Evolutionary conservation across 2,113 vertebrate species (phyloP).

Genomic region (Smithornis capensis): DNA sequence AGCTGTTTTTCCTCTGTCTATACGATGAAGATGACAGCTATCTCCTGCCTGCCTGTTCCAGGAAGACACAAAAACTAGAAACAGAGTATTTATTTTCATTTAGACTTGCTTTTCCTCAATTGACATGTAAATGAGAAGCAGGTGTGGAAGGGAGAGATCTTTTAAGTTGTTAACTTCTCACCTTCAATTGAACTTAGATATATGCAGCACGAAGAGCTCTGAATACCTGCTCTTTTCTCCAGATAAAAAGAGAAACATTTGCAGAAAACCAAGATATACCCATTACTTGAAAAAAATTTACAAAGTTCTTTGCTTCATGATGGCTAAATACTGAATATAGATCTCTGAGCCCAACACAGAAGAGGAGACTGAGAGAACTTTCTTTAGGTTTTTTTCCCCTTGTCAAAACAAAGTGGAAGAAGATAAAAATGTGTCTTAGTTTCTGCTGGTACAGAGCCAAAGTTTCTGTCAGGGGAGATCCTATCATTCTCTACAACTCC

Average conservation of each 20-base stretch:
- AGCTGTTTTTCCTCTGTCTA: fast-evolving
- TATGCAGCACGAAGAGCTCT: neutral
- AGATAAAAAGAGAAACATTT: neutral
- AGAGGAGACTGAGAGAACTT: neutral
- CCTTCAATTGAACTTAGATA: neutral
- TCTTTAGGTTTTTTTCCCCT: neutral
- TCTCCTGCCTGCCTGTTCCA: neutral
- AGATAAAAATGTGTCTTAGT: neutral
- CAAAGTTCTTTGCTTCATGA: neutral
- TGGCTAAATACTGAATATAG: neutral
- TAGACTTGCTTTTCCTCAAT: neutral
- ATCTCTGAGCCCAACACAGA: neutral
- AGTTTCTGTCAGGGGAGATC: neutral
- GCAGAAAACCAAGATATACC: neutral
- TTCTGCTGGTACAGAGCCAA: neutral
- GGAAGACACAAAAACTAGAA: neutral
- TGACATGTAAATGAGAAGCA: neutral
- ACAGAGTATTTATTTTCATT: neutral
- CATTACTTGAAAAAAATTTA: neutral
- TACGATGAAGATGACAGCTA: neutral
- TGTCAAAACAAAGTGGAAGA: neutral
- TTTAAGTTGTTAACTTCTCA: neutral
- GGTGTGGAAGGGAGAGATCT: neutral
- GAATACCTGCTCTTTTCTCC: neutral
- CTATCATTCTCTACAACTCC: neutral